A percentile compares a stretch with the other conserved stretches of the same genome.
Conservation (phyloP, 1,140 invertebrate species). For the Macrosteles quadrilineatus region DNA sequence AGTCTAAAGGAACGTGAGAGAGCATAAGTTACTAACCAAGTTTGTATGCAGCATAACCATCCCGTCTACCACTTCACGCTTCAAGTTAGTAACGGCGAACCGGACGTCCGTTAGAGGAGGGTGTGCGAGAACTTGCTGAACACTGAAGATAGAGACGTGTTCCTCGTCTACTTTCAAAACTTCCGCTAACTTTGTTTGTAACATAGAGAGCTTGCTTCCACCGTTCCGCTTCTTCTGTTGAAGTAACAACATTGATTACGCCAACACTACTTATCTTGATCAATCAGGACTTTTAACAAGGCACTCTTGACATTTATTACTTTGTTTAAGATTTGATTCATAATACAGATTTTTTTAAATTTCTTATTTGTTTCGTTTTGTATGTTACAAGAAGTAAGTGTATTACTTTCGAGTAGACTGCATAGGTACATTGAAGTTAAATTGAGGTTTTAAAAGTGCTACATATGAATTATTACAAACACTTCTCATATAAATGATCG, state of each 20-base stretch:
- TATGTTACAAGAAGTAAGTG: not conserved
- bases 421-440: not conserved
- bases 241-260: slow-evolving; percentile 35
- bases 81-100: slow-evolving; percentile 94
- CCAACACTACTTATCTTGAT: slow-evolving; percentile 41
- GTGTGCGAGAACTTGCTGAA: slow-evolving; percentile 80
- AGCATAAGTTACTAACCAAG: slow-evolving; percentile 50
- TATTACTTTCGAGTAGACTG: not conserved
- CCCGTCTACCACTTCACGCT: slow-evolving; percentile 90
- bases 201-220: slow-evolving; percentile 84
- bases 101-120: slow-evolving; percentile 90
- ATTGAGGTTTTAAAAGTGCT: too few relatives aligned
- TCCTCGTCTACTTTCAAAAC: slow-evolving; percentile 79
- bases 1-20: too few relatives aligned
- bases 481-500: too few relatives aligned
- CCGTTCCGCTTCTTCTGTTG: slow-evolving; percentile 70
- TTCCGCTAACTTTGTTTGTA: slow-evolving; percentile 83
- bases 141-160: slow-evolving; percentile 95
- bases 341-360: not conserved
- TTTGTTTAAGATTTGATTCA: not conserved
- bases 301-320: not conserved
- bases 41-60: slow-evolving; percentile 89
- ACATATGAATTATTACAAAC: too few relatives aligned
- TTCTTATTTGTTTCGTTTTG: not conserved
- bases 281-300: not conserved